Conservation (phyloP, 1,140 invertebrate species). For the Drosophila baimaii region DNA sequence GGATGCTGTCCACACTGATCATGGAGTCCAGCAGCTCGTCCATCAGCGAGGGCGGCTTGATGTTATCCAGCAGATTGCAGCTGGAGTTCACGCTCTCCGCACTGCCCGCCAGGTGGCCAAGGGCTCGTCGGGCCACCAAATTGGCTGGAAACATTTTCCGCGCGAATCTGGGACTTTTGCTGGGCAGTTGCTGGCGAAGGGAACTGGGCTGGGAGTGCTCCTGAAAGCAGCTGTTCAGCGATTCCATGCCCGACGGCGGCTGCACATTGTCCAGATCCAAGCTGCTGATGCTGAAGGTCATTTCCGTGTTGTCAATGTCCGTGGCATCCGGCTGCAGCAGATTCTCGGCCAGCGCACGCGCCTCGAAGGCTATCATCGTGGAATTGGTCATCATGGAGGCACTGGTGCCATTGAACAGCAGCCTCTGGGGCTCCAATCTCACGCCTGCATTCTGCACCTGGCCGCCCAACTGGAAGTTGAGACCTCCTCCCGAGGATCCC, state of each 20-base stretch:
- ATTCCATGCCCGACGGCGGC: conserved; percentile 91
- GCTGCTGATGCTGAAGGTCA: conserved; percentile 86
- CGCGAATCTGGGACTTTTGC: conserved; percentile 78
- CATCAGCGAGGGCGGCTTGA: conserved; percentile 93
- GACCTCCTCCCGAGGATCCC: conserved; percentile 29
- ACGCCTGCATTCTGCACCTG: conserved; percentile 70
- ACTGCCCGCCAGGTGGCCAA: conserved; percentile 85
- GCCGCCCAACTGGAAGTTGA: conserved; percentile 78
- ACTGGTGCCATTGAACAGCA: conserved; percentile 71
- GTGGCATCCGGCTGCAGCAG: conserved; percentile 74
- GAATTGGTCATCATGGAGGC: conserved; percentile 87
- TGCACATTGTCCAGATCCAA: conserved; percentile 91
- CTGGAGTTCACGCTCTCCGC: conserved; percentile 85
- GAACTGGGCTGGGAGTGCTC: conserved; percentile 72
- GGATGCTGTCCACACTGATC: conserved; percentile 93
- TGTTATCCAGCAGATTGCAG: conserved; percentile 88
- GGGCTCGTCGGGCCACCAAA: conserved; percentile 88
- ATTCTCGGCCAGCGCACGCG: conserved; percentile 89
- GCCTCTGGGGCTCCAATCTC: conserved; percentile 37
- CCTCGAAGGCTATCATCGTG: conserved; percentile 89
- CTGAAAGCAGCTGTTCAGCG: conserved; percentile 73
- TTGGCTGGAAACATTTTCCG: conserved; percentile 88
- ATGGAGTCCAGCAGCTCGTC: conserved; percentile 92
- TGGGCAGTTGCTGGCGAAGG: conserved; percentile 71
- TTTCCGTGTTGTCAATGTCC: conserved; percentile 81